A percentile compares a stretch with the other conserved stretches of the same genome.
Evolutionary conservation across 2,113 vertebrate genomes (phyloP).

Genomic region (Dicrurus megarhynchus): DNA sequence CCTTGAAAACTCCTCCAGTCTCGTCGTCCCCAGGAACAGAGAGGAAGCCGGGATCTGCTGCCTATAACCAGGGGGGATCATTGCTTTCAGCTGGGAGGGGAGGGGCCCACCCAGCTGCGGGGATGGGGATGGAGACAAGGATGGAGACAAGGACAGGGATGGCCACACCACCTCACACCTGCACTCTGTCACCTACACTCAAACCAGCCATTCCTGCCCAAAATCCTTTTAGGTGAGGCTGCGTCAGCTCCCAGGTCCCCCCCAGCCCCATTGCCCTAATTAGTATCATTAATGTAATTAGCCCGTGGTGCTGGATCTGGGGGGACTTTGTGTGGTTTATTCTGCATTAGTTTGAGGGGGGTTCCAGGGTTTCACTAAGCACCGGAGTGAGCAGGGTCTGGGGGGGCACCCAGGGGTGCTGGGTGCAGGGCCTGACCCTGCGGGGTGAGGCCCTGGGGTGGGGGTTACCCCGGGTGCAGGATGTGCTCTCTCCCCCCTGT

Average conservation of each 20-base stretch:
- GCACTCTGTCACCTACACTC: accelerated
- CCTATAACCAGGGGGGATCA: neutral
- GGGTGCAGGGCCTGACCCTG: neutral
- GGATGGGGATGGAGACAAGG: neutral
- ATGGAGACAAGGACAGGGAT: too few relatives aligned
- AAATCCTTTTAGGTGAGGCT: neutral
- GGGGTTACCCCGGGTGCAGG: neutral
- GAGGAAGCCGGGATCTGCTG: accelerated
- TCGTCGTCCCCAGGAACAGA: accelerated
- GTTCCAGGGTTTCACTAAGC: too few relatives aligned
- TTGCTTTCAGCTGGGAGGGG: neutral
- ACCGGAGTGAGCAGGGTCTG: neutral
- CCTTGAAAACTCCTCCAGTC: accelerated
- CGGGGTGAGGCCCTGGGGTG: accelerated
- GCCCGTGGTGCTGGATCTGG: accelerated
- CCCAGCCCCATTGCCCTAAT: neutral
- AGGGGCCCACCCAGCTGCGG: neutral
- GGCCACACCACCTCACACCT: accelerated
- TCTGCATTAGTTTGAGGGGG: neutral
- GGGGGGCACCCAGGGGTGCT: neutral
- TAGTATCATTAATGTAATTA: neutral
- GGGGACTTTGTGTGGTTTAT: neutral
- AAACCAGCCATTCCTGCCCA: neutral
- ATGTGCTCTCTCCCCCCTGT: neutral
- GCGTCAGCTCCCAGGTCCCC: accelerated